A percentile compares a stretch with the other conserved stretches of the same genome.
Evolutionary conservation across 2,113 vertebrate species (phyloP).

Genomic region (Oncorhynchus nerka): DNA sequence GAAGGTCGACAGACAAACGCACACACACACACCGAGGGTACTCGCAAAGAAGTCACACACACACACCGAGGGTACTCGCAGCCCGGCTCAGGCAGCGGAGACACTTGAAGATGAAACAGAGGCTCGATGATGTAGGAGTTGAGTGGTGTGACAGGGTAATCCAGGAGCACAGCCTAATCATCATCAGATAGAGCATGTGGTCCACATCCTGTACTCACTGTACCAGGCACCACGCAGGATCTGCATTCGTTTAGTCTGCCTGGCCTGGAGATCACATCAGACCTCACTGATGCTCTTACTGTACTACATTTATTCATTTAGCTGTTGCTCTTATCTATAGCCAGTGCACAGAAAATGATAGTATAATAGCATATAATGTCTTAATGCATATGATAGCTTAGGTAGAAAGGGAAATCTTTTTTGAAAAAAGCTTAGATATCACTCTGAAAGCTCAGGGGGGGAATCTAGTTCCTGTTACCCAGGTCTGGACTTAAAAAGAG

Average conservation of each 20-base stretch:
- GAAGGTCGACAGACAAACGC: not conserved
- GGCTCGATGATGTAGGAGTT: not conserved
- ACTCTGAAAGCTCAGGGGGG: not conserved
- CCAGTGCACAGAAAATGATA: not conserved
- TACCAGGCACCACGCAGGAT: conserved; percentile 12
- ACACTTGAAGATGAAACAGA: not conserved
- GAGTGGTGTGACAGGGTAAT: conserved; percentile 1
- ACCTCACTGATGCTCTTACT: not conserved
- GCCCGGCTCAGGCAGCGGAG: not conserved
- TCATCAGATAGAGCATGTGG: conserved; percentile 5
- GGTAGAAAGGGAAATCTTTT: no score
- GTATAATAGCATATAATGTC: not conserved
- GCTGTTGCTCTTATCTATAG: not conserved
- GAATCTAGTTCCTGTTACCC: not conserved
- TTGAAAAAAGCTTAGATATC: not conserved
- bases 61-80: not conserved
- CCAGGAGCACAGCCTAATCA: not conserved
- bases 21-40: not conserved
- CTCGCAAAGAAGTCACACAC: not conserved
- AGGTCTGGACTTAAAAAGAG: not conserved
- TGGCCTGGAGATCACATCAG: not conserved
- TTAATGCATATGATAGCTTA: no score
- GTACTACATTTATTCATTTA: conserved; percentile 1
- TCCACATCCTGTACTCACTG: not conserved
- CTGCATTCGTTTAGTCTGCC: conserved; percentile 1